A percentile compares a stretch with the other conserved stretches of the same genome.
Evolutionary conservation across 2,888 invertebrate genomes (phyloP).

Genomic region (Drosophila niveifrons): DNA sequence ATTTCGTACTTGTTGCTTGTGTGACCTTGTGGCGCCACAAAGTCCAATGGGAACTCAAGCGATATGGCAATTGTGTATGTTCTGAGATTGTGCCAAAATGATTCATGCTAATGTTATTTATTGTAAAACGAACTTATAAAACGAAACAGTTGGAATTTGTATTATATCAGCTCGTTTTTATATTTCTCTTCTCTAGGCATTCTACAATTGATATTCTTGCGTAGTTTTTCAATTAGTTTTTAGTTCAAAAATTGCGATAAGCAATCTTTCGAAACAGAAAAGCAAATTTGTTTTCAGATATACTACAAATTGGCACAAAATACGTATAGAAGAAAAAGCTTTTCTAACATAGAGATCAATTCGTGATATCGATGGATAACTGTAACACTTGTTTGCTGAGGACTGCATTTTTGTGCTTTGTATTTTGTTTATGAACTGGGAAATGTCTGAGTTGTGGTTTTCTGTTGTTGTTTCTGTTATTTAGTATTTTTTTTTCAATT

Average conservation of each 20-base stretch:
- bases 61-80: slow-evolving; percentile 18
- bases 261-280: no score
- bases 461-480: slow-evolving; percentile 4
- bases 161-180: background rate
- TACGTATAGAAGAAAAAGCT: background rate
- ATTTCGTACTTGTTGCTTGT: slow-evolving; percentile 56
- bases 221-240: background rate
- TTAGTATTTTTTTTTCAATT: slow-evolving; percentile 13
- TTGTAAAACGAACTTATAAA: background rate
- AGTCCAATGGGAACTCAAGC: slow-evolving; percentile 19
- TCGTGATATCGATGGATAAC: background rate
- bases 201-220: background rate
- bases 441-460: slow-evolving; percentile 15
- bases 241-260: no score
- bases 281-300: no score
- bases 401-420: slow-evolving; percentile 6
- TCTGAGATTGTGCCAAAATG: slow-evolving; percentile 4
- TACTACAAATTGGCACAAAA: background rate
- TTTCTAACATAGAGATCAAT: background rate
- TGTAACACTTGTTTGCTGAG: slow-evolving; percentile 3
- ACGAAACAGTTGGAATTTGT: background rate
- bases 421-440: slow-evolving; percentile 11
- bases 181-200: background rate
- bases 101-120: background rate
- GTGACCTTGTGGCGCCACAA: slow-evolving; percentile 54